Evolutionary conservation across 2,888 invertebrate species (phyloP), one percentile per base, ranked within the genome.

Genomic region (Ichneumon xanthorius): DNA sequence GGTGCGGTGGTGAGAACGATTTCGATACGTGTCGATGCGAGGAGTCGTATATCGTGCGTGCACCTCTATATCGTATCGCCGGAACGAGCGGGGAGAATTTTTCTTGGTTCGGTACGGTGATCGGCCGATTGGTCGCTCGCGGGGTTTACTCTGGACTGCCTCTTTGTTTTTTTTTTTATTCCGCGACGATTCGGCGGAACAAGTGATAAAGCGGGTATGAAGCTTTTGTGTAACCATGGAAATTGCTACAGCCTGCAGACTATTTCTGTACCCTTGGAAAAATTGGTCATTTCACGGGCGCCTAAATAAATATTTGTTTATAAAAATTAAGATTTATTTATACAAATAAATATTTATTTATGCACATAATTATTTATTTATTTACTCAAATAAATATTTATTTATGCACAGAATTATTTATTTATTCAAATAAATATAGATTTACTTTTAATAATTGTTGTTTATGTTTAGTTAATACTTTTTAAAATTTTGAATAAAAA

Each of bases 41-140:
- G 16, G 30, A 33, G 9, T 33, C 30, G 11, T 78, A 79, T 75
- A 75, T 77, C 87, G 55, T 40, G 55, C 40, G 40, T 33, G 4
- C 61, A 19, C 48, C 50, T 22, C 50, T 30, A 45, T 22, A 55
- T 70, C 30, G 30, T 16, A 63, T 11, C 30, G 45, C n/a, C 70
- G 45, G 45, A n/a, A 65, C 65, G 80, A 65, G 53, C 40, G 26
- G 48, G 40, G 16, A n/a, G 19, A n/a, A 37, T 5, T 48, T 65
- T 76, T 58, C 14, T n/a, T 50, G 22, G 33, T 50, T 19, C 19
- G 16, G 50, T 22, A 4, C 58, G 11, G 1, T 11, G 22, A 58
- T 16, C 7, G 40, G 1, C 22, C 22, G 45, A 19, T 5, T 26
- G 48, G 33, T 75, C 30, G 48, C 63, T 33, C 61, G 19, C 19